A percentile compares a stretch with the other conserved stretches of the same genome.
phyloP scores from a whole-genome alignment of 2,797 vertebrate species.

The Enteromius radiatus region DNA sequence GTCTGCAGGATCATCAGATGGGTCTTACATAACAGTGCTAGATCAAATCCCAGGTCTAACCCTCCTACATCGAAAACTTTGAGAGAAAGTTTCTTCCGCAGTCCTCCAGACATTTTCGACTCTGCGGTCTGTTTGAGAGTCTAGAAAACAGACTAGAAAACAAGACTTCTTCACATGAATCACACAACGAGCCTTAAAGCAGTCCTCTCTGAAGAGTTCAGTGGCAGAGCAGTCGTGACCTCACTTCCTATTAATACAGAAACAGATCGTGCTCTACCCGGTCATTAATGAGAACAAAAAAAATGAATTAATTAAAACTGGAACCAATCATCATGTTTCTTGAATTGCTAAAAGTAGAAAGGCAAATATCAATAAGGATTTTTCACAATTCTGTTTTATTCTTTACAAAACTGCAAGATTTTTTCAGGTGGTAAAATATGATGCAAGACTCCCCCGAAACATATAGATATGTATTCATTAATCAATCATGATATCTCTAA shows the following conservation, averaged over 20 bases:
- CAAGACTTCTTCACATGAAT: background rate
- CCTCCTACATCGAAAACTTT: background rate
- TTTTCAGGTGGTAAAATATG: background rate
- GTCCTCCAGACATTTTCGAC: constrained; percentile 12
- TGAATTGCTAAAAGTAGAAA: background rate
- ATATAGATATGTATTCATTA: too few relatives aligned
- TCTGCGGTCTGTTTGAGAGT: background rate
- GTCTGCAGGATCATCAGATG: background rate
- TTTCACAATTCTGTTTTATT: background rate
- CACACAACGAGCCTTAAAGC: constrained; percentile 1
- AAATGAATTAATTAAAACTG: background rate
- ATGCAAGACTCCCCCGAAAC: background rate
- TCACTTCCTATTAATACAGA: background rate
- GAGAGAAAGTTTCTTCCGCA: background rate
- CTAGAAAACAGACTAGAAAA: background rate
- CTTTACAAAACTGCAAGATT: background rate
- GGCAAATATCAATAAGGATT: background rate
- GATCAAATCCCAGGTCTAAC: constrained; percentile 18
- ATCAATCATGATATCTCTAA: too few relatives aligned
- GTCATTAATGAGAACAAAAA: background rate
- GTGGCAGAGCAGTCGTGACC: background rate
- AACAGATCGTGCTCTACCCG: background rate
- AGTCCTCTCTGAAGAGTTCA: background rate
- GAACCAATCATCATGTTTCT: background rate
- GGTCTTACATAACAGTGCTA: constrained; percentile 12